Conservation (phyloP, 1,140 invertebrate genomes). For the Drosophila micromelanica region DNA sequence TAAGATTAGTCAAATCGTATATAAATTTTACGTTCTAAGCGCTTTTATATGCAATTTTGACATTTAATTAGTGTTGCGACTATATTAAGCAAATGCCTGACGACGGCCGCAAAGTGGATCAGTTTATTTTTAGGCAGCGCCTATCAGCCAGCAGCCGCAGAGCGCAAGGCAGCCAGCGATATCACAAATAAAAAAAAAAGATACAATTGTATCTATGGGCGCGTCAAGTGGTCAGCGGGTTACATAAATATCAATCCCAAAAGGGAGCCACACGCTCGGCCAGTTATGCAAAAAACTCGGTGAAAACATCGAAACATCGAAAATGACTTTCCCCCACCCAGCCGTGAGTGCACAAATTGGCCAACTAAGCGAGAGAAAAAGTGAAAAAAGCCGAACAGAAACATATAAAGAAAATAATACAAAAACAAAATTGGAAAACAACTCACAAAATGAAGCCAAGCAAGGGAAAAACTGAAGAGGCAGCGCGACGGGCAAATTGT, state of each 20-base stretch:
- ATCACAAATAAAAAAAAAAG: constrained; percentile 18
- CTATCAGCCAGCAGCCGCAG: constrained; percentile 30
- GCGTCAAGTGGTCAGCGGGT: constrained; percentile 44
- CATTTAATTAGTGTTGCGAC: constrained; percentile 75
- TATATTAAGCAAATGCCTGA: constrained; percentile 40
- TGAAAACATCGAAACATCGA: constrained; percentile 66
- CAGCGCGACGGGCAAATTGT: constrained; percentile 45
- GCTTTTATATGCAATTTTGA: constrained; percentile 72
- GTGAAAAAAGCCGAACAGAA: constrained; percentile 9
- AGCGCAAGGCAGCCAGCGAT: constrained; percentile 10
- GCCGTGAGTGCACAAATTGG: constrained; percentile 33
- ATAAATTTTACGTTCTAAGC: constrained; percentile 69
- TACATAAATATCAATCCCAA: constrained; percentile 45
- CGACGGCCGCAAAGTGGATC: constrained; percentile 56
- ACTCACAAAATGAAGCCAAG: constrained; percentile 36
- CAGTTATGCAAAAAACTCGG: constrained; percentile 75
- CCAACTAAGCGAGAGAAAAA: constrained; percentile 35
- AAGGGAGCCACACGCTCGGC: constrained; percentile 42
- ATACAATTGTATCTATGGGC: constrained; percentile 62
- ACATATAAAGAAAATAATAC: background rate
- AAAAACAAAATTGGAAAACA: constrained; percentile 26
- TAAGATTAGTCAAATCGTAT: constrained; percentile 55
- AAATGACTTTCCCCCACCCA: constrained; percentile 68
- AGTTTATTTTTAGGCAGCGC: constrained; percentile 62
- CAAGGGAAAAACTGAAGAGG: constrained; percentile 45